phyloP scores from a whole-genome alignment of 2,888 invertebrate genomes.

The Cyclophora albipunctata region DNA sequence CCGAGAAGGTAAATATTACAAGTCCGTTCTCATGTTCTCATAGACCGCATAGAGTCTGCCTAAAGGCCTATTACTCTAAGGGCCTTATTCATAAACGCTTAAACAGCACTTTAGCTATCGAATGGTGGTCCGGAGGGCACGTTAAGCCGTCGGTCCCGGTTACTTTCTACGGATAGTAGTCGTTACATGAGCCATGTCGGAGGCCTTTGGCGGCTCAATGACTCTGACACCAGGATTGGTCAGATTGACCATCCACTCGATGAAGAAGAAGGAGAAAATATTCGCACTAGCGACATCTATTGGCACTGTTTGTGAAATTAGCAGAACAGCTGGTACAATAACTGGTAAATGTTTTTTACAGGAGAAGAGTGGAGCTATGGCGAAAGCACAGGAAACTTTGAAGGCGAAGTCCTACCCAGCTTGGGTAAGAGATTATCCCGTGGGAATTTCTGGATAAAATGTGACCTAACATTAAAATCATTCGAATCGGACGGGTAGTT shows the following conservation, averaged over 20 bases:
- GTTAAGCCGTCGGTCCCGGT: too few species aligned
- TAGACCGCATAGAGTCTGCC: background rate
- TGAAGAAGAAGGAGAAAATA: background rate
- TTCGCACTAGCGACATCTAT: background rate
- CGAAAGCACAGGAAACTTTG: conserved; percentile 80
- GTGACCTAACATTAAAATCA: background rate
- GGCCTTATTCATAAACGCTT: too few species aligned
- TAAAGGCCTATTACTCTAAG: too few species aligned
- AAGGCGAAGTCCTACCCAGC: conserved; percentile 82
- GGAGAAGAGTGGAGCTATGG: conserved; percentile 84
- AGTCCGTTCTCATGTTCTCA: background rate
- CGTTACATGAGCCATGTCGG: too few species aligned
- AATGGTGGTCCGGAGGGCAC: too few species aligned
- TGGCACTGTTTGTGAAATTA: background rate
- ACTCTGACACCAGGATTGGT: too few species aligned
- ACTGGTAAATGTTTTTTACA: conserved; percentile 32
- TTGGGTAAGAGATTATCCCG: conserved; percentile 75
- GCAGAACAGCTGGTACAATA: background rate
- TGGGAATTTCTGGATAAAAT: background rate
- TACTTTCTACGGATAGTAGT: too few species aligned
- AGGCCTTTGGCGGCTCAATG: too few species aligned
- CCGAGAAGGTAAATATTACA: conserved; percentile 43
- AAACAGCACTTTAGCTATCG: too few species aligned
- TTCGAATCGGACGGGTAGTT: background rate
- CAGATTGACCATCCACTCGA: background rate